Percentiles rank a stretch among this genome's conserved stretches.
These are phyloP conservation scores for Helicolenus hilgendorfi DNA, from an alignment of 2,797 vertebrate species.

Conservation along the genomic window DNA sequence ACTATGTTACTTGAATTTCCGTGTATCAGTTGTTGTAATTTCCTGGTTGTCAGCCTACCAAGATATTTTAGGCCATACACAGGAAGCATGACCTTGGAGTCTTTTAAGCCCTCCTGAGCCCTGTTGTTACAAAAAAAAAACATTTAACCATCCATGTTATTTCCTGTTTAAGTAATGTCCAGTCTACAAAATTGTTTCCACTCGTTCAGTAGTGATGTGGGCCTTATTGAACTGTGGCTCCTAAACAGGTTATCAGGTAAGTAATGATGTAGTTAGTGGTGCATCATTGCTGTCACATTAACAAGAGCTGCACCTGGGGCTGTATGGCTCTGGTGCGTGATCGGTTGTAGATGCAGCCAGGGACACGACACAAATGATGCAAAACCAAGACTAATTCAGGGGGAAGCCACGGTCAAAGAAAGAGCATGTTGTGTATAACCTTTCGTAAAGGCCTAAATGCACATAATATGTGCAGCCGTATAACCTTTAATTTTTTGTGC, in stretches of 20 bases:
- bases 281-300: slow-evolving; percentile 28
- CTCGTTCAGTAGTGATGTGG: not conserved
- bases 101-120: not conserved
- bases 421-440: not conserved
- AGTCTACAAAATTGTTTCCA: not conserved
- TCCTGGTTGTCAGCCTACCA: not conserved
- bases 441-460: not conserved
- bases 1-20: not conserved
- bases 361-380: not conserved
- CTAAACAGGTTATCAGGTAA: slow-evolving; percentile 34
- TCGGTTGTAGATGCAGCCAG: not conserved
- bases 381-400: not conserved
- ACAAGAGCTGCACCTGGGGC: not conserved
- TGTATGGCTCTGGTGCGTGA: not conserved
- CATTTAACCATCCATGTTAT: not conserved
- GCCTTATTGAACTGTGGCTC: not conserved
- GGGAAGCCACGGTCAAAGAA: not conserved
- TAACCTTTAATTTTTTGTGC: not conserved
- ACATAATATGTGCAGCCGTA: not conserved
- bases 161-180: not conserved
- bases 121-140: not conserved
- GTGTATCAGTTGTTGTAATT: not conserved
- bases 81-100: not conserved
- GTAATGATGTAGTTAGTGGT: slow-evolving; percentile 24
- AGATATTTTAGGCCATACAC: not conserved